Evolutionary conservation across 2,797 vertebrate genomes (phyloP), one percentile per base, ranked within the genome.

Genomic region (Catamblyrhynchus diadema): DNA sequence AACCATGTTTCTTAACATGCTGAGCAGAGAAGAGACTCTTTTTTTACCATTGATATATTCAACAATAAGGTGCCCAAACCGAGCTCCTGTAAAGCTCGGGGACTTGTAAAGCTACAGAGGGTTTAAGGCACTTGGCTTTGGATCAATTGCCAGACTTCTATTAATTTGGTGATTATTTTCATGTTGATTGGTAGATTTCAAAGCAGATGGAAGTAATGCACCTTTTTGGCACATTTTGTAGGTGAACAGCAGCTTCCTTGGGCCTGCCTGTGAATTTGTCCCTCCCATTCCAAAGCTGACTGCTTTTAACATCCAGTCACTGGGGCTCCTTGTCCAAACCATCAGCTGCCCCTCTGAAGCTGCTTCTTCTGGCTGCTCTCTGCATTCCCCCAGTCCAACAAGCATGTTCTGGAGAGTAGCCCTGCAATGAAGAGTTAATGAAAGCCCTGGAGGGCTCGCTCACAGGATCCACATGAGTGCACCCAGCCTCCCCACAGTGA

Each of bases 331-430:
- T 80, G 44, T 14, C 37, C 59, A 85, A 81, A 47, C 22, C 19
- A 2, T 14, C 30, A 54, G 14, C 30, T 56, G 32, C 16, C 71
- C 16, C 24, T 27, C 23, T 47, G 39, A 85, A 67, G 32, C 7
- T 3, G 1, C 28, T 65, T n/a, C 45, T 23, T 57, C 32, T 24
- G 5, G 9, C 32, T 1, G 0, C 8, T 39, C 39, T 47, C 47
- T 66, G 12, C 51, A 32, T n/a, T 66, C 25, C 8, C 25, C 19
- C 14, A 60, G 65, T 28, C 44, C 51, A 70, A 62, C 28, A 56
- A 14, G 10, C 7, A 8, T 24, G 33, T 18, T 70, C 44, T 64
- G 18, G 88, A 88, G 32, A 71, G 45, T 2, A 88, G 37, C 8
- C 21, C 30, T 71, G 25, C 41, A 72, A 30, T 1, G 1, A 75